A percentile compares a stretch with the other conserved stretches of the same genome.
phyloP scores from a whole-genome alignment of 2,113 vertebrate species.

The Empidonax traillii region DNA sequence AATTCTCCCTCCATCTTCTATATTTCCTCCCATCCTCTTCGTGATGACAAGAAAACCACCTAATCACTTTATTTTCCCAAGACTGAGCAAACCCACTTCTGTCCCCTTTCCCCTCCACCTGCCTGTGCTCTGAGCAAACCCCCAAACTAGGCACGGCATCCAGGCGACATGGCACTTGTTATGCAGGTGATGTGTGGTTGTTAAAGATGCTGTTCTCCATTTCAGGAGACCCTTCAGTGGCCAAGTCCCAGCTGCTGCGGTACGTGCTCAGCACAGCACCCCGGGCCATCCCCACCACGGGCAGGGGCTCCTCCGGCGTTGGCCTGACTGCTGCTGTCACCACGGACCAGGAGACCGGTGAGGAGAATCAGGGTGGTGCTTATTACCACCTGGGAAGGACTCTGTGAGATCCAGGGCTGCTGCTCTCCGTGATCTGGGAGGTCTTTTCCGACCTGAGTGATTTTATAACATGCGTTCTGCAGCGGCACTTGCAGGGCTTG shows the following conservation, averaged over 20 bases:
- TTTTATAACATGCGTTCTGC: not conserved
- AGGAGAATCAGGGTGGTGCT: not conserved
- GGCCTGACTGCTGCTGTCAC: conserved; percentile 95
- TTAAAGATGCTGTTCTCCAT: not conserved
- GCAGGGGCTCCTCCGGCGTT: conserved; percentile 94
- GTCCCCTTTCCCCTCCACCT: not conserved
- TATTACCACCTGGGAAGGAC: not conserved
- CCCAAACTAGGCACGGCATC: accelerated
- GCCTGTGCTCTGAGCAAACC: not conserved
- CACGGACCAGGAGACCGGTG: conserved; percentile 95
- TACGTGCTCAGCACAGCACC: conserved; percentile 92
- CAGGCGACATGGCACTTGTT: not conserved
- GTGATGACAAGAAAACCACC: not conserved
- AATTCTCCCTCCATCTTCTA: not conserved
- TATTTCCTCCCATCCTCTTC: not conserved
- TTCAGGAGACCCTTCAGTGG: conserved; percentile 93
- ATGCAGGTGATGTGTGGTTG: not conserved
- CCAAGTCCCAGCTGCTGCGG: conserved; percentile 95
- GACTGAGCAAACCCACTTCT: not conserved
- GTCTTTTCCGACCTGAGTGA: not conserved
- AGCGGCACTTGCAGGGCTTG: not conserved
- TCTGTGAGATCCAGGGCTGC: not conserved
- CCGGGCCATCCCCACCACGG: conserved; percentile 92
- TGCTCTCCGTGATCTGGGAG: accelerated
- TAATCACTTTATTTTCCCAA: not conserved